Base-by-base conservation (phyloP, 2,888 invertebrate species). In the Callyntrura sp. region DNA sequence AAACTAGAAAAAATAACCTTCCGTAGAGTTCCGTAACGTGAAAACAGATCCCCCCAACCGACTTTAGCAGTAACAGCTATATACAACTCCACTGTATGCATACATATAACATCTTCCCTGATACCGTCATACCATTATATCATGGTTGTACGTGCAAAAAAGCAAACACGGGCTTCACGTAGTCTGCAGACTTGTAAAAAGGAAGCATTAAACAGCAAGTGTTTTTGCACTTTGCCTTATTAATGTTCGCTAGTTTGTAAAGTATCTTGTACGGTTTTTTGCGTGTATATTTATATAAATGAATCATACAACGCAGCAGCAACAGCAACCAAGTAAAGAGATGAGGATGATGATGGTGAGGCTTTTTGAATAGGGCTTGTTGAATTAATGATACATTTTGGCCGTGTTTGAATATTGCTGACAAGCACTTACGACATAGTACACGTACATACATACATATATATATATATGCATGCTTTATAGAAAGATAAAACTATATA, bases 301-400 rank as follows among this genome's bases (percentile, higher is more conserved):
- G 88, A 89, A 84, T 89, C 88, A 89, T 89, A 51, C 85, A 35
- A 57, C n/a, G n/a, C 79, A 79, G 57, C 79, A 79, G n/a, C n/a
- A n/a, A n/a, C 79, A 25, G 28, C 11, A n/a, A 60, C 45, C 9
- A 57, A 35, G 23, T n/a, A n/a, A 1, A 9, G 14, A 11, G 82
- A 55, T 14, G 48, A 55, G 2, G 57, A 20, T 14, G 48, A 55
- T 12, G 57, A 20, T 6, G 78, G 25, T 5, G 62, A 62, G 28
- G 28, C 20, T 20, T 79, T 60, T 79, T 60, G 17, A 79, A 79
- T 60, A 57, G 60, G 79, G 79, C n/a, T 79, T 57, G 79, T 60
- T 79, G 57, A 79, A 79, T 79, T 79, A 79, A 60, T 57, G 79
- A 60, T 60, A 60, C 51, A 23, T 2, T 35, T 76, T 57, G 60